Evolutionary conservation across 2,113 vertebrate species (phyloP), one percentile per base, ranked within the genome.

Genomic region (Sprattus sprattus): DNA sequence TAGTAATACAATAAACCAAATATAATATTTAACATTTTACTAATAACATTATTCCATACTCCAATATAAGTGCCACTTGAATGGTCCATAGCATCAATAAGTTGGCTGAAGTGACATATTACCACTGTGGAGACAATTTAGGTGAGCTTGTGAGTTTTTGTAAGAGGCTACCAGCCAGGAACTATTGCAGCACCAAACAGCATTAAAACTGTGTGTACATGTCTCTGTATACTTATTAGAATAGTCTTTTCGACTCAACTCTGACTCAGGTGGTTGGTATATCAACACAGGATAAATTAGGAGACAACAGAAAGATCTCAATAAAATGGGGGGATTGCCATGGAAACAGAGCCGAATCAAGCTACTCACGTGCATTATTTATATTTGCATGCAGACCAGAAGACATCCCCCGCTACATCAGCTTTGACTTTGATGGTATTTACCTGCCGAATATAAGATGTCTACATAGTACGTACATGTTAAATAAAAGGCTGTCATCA

Each of bases 321-420:
- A 6, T 28, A 67, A 78, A 82, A 85, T 87, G 87, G 83, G 60
- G n/a, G 81, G 46, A 88, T 88, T 81, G 84, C 84, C 87, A 88
- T 88, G 87, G 87, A 85, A 88, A 88, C 87, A 18, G 84, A 3
- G 45, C 10, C 49, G 71, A 28, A 78, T 85, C 60, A 46, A 82
- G 54, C 67, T 50, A 85, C 15, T n/a, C 28, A 25, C 47, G 47
- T 88, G 82, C 84, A 88, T 85, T 85, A 88, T 83, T 83, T 83
- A 85, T 85, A 32, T 57, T 25, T 49, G 9, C 64, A 28, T 3
- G 28, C 28, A 78, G 71, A 78, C 28, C 32, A 39, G 71, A 39
- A 78, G 71, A 39, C 64, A 25, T 71, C 13, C 15, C 71, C 39
- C 39, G 1, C 39, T 39, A 39, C 39, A 39, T 39, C 39, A 39